phyloP scores from a whole-genome alignment of 2,888 invertebrate genomes.

The Lasioglossum leucozonium region DNA sequence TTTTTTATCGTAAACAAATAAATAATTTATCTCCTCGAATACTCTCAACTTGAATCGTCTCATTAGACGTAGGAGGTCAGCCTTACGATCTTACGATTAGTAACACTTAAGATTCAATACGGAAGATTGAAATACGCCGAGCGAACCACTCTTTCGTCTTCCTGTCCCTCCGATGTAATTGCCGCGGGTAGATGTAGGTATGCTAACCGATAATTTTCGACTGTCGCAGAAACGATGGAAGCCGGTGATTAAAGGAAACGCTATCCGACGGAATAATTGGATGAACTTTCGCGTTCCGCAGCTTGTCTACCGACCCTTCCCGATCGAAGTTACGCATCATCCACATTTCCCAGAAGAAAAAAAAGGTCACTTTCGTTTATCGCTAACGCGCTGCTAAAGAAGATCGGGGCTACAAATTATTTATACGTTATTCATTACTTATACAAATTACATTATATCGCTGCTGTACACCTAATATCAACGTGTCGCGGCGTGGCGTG shows the following conservation, averaged over 20 bases:
- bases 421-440: background rate
- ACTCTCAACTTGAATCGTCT: slow-evolving; percentile 72
- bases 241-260: slow-evolving; percentile 42
- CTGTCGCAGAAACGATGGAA: slow-evolving; percentile 37
- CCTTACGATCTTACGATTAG: slow-evolving; percentile 75
- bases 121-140: slow-evolving; percentile 71
- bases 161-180: slow-evolving; percentile 41
- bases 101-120: slow-evolving; percentile 76
- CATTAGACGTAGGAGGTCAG: slow-evolving; percentile 75
- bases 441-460: background rate
- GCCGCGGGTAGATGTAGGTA: slow-evolving; percentile 1
- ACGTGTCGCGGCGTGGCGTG: slow-evolving; percentile 2
- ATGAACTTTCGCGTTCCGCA: background rate
- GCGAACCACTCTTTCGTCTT: slow-evolving; percentile 52
- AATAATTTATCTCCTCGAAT: slow-evolving; percentile 75
- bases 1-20: slow-evolving; percentile 72
- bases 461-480: slow-evolving; percentile 11
- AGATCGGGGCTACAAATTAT: slow-evolving; percentile 34
- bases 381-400: slow-evolving; percentile 19
- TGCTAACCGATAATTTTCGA: slow-evolving; percentile 8
- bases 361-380: slow-evolving; percentile 56
- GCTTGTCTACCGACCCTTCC: background rate
- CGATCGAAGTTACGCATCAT: background rate
- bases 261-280: slow-evolving; percentile 29
- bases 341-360: slow-evolving; percentile 21